Evolutionary conservation across 1,140 invertebrate species (phyloP), one percentile per base, ranked within the genome.

Genomic region (Drosophila ficusphila): DNA sequence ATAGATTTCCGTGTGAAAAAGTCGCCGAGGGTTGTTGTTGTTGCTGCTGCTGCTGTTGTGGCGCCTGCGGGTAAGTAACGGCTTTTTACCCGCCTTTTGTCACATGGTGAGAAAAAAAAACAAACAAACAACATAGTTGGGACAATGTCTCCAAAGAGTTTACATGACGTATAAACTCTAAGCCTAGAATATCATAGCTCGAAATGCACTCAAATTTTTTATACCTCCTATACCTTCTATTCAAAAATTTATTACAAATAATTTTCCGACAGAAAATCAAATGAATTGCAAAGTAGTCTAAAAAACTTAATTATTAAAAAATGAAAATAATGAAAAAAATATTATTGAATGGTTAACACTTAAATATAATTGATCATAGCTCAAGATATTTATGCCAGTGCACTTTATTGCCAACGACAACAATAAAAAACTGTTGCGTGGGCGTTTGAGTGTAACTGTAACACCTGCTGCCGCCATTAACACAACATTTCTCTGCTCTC

Each of bases 61-160:
- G 58, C 79, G 79, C 72, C 79, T 83, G 79, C 79, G 79, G 75
- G 79, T 65, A 56, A 54, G 58, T 74, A 71, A 72, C 69, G 68
- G 52, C 19, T 70, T 44, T 68, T 11, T 11, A 16, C 56, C 38
- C 19, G 38, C 23, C 21, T 33, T 38, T 64, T 64, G 42, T 23
- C 38, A 68, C 29, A 16, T 39, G 33, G 33, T 16, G 31, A 27
- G 42, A 46, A 38, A 34, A 44, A 29, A 29, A 42, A 41, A 23
- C 4, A 18, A 54, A 6, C 34, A 56, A 19, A 36, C n/a, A n/a
- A 38, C 21, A 33, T 51, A 11, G 0, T 0, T 25, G 12, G 19
- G n/a, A 23, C 8, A 21, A 12, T 42, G 19, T 8, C 19, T 21
- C n/a, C 19, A 12, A 9, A 9, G 14, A 23, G 41, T 25, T n/a